These are phyloP conservation scores for Germaria angustata DNA, from an alignment of 2,888 invertebrate species.

Conservation along the genomic window DNA sequence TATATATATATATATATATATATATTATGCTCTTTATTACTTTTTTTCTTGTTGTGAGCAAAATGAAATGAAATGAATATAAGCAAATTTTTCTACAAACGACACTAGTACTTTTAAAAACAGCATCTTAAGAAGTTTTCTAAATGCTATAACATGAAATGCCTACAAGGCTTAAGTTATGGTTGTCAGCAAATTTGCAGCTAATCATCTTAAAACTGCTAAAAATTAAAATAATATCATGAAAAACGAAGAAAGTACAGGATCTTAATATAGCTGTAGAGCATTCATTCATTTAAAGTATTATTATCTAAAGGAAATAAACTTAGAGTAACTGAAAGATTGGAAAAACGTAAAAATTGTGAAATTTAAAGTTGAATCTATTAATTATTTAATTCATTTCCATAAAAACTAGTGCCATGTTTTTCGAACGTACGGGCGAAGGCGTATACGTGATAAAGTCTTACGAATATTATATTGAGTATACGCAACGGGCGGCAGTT, in stretches of 20 bases:
- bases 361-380: too few relatives aligned
- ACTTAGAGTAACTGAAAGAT: neutral
- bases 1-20: too few relatives aligned
- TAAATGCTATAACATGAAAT: constrained; percentile 16
- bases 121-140: neutral
- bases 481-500: too few relatives aligned
- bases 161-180: constrained; percentile 53
- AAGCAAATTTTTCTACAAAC: constrained; percentile 33
- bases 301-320: too few relatives aligned
- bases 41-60: neutral
- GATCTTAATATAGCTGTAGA: neutral
- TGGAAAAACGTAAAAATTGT: too few relatives aligned
- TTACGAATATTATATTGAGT: too few relatives aligned
- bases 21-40: too few relatives aligned
- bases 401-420: too few relatives aligned
- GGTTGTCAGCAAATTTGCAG: constrained; percentile 62
- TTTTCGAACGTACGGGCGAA: too few relatives aligned
- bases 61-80: constrained; percentile 2
- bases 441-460: too few relatives aligned
- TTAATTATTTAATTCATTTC: too few relatives aligned
- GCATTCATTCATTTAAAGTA: too few relatives aligned
- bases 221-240: constrained; percentile 4
- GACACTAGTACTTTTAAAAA: constrained; percentile 3
- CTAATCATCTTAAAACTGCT: constrained; percentile 65
- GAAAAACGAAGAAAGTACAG: neutral